Evolutionary conservation across 2,888 invertebrate species (phyloP).

Genomic region (Lucinisca nassula): DNA sequence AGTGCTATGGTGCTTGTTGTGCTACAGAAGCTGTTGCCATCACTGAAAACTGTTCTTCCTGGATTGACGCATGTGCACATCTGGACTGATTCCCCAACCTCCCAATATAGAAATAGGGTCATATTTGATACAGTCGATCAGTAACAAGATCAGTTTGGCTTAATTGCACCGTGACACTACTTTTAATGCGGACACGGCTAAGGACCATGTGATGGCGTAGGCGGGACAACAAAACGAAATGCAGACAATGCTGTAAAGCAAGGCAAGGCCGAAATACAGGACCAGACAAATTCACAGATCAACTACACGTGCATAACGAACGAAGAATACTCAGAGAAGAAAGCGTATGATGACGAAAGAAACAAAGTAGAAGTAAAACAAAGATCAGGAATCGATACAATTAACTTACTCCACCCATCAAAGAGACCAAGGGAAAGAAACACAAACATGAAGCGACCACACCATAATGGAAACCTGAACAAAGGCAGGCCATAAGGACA

Average conservation of each 20-base stretch:
- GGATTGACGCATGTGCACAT: constrained; percentile 34
- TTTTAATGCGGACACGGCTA: constrained; percentile 48
- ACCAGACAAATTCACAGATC: constrained; percentile 16
- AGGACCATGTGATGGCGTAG: constrained; percentile 16
- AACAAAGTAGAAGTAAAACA: too few species aligned
- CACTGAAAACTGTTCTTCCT: neutral
- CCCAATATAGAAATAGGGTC: constrained; percentile 43
- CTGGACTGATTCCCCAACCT: constrained; percentile 53
- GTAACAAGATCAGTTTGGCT: neutral
- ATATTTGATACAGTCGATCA: neutral
- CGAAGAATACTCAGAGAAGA: neutral
- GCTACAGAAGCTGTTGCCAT: constrained; percentile 19
- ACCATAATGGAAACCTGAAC: too few species aligned
- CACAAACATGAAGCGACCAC: too few species aligned
- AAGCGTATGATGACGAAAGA: neutral
- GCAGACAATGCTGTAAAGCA: constrained; percentile 25
- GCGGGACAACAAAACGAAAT: constrained; percentile 13
- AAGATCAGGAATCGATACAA: too few species aligned
- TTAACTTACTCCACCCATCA: too few species aligned
- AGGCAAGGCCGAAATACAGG: constrained; percentile 23
- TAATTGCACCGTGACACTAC: constrained; percentile 30
- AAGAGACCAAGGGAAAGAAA: too few species aligned
- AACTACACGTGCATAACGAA: neutral
- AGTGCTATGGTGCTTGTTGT: constrained; percentile 45
- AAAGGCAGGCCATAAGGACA: too few species aligned